Conservation (phyloP, 1,140 invertebrate genomes). For the Drosophila triauraria region DNA sequence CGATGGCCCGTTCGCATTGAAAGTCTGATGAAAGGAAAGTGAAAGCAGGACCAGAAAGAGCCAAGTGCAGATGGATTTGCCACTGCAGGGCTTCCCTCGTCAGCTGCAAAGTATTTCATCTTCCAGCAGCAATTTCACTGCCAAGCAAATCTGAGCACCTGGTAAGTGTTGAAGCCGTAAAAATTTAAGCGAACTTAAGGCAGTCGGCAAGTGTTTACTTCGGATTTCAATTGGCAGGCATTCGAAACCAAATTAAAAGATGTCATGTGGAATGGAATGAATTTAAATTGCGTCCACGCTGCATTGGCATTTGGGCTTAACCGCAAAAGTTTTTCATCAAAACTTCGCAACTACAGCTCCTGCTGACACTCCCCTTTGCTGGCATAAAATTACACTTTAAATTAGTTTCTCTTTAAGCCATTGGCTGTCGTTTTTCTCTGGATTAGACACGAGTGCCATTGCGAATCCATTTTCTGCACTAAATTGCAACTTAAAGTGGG, state of each 20-base stretch:
- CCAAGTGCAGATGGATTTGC: constrained; percentile 49
- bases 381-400: constrained; percentile 24
- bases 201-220: constrained; percentile 21
- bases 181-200: constrained; percentile 45
- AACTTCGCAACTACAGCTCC: too few species aligned
- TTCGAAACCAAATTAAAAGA: constrained; percentile 11
- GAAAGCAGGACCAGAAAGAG: constrained; percentile 4
- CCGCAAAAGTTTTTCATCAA: constrained; percentile 5
- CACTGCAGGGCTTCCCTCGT: constrained; percentile 16
- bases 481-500: constrained; percentile 52
- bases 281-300: constrained; percentile 28
- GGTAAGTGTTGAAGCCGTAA: constrained; percentile 32
- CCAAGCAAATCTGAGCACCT: constrained; percentile 55
- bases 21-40: constrained; percentile 5
- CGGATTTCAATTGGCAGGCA: constrained; percentile 15
- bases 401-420: constrained; percentile 50
- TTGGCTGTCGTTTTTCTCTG: constrained; percentile 23
- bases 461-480: constrained; percentile 46
- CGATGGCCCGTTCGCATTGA: constrained; percentile 21
- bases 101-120: not conserved
- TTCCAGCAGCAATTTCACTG: constrained; percentile 42
- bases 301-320: constrained; percentile 23
- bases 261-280: constrained; percentile 27
- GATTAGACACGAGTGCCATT: constrained; percentile 30
- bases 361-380: too few species aligned